Conservation (phyloP, 2,797 vertebrate genomes). For the Macrochelys suwanniensis region DNA sequence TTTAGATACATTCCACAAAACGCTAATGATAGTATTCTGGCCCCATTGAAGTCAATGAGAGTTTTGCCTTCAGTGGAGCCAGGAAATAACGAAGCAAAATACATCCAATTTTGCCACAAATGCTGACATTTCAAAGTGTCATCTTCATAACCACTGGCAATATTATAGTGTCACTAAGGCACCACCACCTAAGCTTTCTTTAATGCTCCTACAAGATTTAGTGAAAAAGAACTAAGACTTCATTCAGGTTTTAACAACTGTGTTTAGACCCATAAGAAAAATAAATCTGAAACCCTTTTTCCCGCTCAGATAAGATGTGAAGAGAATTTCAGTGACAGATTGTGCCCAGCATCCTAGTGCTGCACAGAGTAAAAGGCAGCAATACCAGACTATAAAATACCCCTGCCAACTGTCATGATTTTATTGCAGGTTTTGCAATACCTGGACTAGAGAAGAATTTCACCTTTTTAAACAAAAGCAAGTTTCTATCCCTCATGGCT, state of each 20-base stretch:
- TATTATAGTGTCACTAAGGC: too few relatives aligned
- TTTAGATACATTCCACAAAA: not conserved
- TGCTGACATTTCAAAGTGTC: slow-evolving; percentile 28
- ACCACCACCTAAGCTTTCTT: too few relatives aligned
- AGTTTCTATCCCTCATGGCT: not conserved
- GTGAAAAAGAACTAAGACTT: not conserved
- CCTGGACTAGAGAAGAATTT: not conserved
- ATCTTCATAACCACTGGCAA: not conserved
- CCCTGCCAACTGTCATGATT: not conserved
- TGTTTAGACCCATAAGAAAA: not conserved
- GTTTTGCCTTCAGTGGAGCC: slow-evolving; percentile 25
- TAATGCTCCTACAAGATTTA: not conserved
- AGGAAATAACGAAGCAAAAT: slow-evolving; percentile 27
- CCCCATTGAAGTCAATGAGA: slow-evolving; percentile 14
- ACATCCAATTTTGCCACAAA: slow-evolving; percentile 26
- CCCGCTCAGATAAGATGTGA: not conserved
- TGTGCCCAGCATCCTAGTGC: not conserved
- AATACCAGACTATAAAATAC: not conserved
- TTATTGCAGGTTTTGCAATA: not conserved
- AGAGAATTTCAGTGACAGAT: not conserved
- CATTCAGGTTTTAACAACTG: not conserved
- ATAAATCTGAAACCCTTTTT: not conserved
- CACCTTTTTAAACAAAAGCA: not conserved
- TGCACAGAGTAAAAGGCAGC: not conserved
- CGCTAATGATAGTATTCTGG: slow-evolving; percentile 16